These are phyloP conservation scores for Anas flavirostris DNA, from an alignment of 2,797 vertebrate species.

Conservation along the genomic window DNA sequence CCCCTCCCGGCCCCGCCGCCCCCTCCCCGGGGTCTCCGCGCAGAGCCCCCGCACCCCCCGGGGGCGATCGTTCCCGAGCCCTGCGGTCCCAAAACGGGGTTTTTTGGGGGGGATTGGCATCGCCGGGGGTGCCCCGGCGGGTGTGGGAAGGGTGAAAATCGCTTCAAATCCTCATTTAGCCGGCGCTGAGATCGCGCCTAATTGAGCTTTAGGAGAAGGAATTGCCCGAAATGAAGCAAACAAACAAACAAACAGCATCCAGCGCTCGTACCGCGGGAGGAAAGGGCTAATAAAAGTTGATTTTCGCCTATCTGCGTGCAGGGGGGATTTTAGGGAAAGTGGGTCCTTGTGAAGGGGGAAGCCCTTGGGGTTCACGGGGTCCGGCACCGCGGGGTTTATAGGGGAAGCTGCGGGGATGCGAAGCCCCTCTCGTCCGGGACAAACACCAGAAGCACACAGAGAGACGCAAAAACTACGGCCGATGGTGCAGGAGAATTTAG, in stretches of 20 bases:
- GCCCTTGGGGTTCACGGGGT: neutral
- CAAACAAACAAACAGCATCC: neutral
- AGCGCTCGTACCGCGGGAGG: neutral
- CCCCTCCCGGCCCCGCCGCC: neutral
- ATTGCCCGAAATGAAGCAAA: conserved; percentile 17
- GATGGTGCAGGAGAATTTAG: neutral
- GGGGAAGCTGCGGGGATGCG: neutral
- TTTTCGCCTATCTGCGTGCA: neutral
- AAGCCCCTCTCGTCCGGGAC: neutral
- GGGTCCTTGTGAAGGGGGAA: neutral
- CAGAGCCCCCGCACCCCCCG: neutral
- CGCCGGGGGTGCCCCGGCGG: neutral
- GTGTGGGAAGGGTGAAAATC: neutral
- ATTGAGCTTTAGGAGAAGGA: neutral
- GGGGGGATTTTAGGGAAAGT: neutral
- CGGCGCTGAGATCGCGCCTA: neutral
- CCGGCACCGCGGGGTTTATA: neutral
- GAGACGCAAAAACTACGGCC: neutral
- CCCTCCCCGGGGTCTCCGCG: neutral
- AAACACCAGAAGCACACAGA: neutral
- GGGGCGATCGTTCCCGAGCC: neutral
- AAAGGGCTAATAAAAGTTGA: neutral
- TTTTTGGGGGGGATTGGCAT: neutral
- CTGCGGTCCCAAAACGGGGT: neutral
- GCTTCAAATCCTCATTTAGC: neutral